phyloP scores from a whole-genome alignment of 2,113 vertebrate genomes.

The Chrysemys picta region DNA sequence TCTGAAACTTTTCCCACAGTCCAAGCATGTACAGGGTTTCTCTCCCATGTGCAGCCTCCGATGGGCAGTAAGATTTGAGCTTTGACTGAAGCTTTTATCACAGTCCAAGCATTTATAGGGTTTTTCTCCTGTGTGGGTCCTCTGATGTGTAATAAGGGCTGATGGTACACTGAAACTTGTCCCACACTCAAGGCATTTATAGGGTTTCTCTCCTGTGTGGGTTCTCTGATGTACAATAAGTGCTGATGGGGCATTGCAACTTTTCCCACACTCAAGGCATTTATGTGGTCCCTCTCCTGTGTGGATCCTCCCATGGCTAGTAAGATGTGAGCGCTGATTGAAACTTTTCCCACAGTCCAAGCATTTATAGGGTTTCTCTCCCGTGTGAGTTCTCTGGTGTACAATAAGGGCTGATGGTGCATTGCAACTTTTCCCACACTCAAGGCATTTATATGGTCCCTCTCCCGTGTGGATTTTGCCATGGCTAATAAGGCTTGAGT shows the following conservation, averaged over 20 bases:
- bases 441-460: too few species aligned
- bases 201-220: not conserved
- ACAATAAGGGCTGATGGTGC: too few species aligned
- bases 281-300: not conserved
- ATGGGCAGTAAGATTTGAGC: conserved; percentile 66
- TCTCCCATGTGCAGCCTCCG: not conserved
- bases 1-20: conserved; percentile 36
- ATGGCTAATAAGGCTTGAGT: too few species aligned
- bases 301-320: not conserved
- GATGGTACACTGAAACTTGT: conserved; percentile 32
- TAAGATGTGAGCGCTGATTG: not conserved
- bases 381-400: not conserved
- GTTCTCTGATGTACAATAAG: not conserved
- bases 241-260: not conserved
- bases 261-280: conserved; percentile 1
- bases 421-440: too few species aligned
- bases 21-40: too few species aligned
- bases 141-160: not conserved
- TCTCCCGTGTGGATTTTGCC: too few species aligned
- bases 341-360: not conserved
- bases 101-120: conserved; percentile 69
- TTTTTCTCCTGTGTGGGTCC: conserved; percentile 1
- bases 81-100: conserved; percentile 63
- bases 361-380: not conserved
- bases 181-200: conserved; percentile 18